phyloP scores from a whole-genome alignment of 1,140 invertebrate species.

The Sminthurides bifidus region DNA sequence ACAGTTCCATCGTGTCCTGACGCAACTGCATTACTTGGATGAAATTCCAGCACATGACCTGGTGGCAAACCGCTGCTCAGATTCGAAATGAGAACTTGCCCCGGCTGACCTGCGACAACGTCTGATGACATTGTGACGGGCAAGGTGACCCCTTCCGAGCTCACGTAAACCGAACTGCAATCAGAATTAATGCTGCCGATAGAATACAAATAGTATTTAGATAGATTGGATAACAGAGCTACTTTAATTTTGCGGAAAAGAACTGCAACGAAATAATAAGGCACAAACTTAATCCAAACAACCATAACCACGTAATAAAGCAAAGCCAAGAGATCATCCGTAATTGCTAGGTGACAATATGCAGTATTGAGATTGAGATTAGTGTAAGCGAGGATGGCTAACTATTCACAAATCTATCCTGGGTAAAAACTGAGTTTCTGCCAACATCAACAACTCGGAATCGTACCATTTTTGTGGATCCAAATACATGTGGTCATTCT shows the following conservation, averaged over 20 bases:
- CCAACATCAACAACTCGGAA: not conserved
- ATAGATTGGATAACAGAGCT: too few relatives aligned
- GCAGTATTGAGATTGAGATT: too few relatives aligned
- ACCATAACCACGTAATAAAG: too few relatives aligned
- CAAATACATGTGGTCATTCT: constrained; percentile 26
- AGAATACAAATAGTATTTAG: too few relatives aligned
- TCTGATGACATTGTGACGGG: constrained; percentile 13
- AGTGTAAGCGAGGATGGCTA: too few relatives aligned
- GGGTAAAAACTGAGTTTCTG: too few relatives aligned
- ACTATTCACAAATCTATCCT: too few relatives aligned
- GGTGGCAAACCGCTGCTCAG: constrained; percentile 3
- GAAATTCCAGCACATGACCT: constrained; percentile 14
- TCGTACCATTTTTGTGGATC: constrained; percentile 24
- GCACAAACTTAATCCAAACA: too few relatives aligned
- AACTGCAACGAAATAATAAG: too few relatives aligned
- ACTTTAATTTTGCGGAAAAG: too few relatives aligned
- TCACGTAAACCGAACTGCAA: constrained; percentile 26
- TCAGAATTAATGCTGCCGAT: not conserved
- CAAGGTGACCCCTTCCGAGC: constrained; percentile 8
- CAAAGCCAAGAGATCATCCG: too few relatives aligned
- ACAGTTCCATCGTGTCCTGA: not conserved
- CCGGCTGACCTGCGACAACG: constrained; percentile 3
- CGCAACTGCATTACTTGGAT: not conserved
- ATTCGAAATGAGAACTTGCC: constrained; percentile 15
- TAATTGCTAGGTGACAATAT: too few relatives aligned